Evolutionary conservation across 2,113 vertebrate species (phyloP), one percentile per base, ranked within the genome.

Genomic region (Hepsetus odoe): DNA sequence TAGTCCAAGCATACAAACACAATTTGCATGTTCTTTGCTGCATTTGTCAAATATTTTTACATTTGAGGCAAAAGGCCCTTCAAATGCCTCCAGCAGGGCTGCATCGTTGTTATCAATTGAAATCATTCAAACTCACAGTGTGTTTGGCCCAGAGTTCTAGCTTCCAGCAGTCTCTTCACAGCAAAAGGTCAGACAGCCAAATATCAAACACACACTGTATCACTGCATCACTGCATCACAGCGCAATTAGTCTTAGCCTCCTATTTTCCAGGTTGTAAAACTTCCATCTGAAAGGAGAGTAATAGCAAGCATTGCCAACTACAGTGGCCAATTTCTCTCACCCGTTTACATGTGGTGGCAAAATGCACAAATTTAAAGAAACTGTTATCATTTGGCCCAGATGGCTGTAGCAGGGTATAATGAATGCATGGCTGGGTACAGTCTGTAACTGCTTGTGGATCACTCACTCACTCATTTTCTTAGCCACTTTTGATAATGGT

Each of bases 181-280:
- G 46, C 69, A 80, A 82, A 86, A 88, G 81, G 82, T 86, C 82
- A 85, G 65, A 32, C 61, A 80, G 61, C 59, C 81, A 68, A 26
- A 74, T 79, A 80, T 22, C 12, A 70, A 74, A 84, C 64, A 53
- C 12, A 9, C 38, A 65, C 72, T 72, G 40, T 40, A 28, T 40
- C 58, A 38, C 68, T 59, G 24, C 56, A 28, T 74, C n/a, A n/a
- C n/a, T n/a, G n/a, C n/a, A n/a, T n/a, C n/a, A n/a, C 72, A 44
- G 76, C 70, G 76, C 51, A 69, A 30, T 42, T 66, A 66, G 86
- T 84, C 70, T 86, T 40, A 85, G 82, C 70, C 71, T 33, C 30
- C 64, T 85, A 88, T 62, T 64, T n/a, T 72, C 81, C 64, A 74
- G 76, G 65, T 40, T 70, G 67, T 70, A 55, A 35, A 78, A 70